Conservation (phyloP, 2,888 invertebrate species). For the Megalurothrips usitatus region DNA sequence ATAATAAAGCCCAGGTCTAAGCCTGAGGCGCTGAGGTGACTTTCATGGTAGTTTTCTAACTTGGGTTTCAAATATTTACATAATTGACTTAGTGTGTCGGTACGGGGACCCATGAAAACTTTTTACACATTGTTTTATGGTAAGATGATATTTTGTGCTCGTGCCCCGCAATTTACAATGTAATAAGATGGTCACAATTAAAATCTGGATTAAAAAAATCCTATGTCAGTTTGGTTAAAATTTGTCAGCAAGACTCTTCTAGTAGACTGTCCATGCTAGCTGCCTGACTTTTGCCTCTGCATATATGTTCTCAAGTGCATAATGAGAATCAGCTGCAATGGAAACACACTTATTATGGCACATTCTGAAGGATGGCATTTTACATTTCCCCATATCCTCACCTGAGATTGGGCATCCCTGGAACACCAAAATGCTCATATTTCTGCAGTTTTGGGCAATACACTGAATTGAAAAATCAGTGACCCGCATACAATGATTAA, state of each 20-base stretch:
- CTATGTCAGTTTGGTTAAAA: not conserved
- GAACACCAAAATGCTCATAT: constrained; percentile 43
- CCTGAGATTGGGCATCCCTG: constrained; percentile 37
- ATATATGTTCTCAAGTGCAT: constrained; percentile 38
- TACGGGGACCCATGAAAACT: too few species aligned
- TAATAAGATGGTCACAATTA: too few species aligned
- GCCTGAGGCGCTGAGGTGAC: too few species aligned
- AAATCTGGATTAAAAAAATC: too few species aligned
- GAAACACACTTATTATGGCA: not conserved
- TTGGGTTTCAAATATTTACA: too few species aligned
- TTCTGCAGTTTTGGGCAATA: constrained; percentile 43
- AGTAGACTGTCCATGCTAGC: constrained; percentile 43
- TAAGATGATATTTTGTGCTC: too few species aligned
- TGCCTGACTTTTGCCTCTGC: constrained; percentile 39
- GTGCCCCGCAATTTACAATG: too few species aligned
- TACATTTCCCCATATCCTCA: constrained; percentile 32
- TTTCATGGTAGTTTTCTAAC: too few species aligned
- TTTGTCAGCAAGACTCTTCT: constrained; percentile 37
- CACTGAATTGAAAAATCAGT: constrained; percentile 42
- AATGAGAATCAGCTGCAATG: constrained; percentile 35
- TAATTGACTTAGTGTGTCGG: too few species aligned
- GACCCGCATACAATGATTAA: constrained; percentile 43
- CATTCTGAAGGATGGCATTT: not conserved
- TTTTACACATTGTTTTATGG: too few species aligned
- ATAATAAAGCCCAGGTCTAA: too few species aligned